Conservation (phyloP, 2,888 invertebrate genomes). For the Alcis repandata region DNA sequence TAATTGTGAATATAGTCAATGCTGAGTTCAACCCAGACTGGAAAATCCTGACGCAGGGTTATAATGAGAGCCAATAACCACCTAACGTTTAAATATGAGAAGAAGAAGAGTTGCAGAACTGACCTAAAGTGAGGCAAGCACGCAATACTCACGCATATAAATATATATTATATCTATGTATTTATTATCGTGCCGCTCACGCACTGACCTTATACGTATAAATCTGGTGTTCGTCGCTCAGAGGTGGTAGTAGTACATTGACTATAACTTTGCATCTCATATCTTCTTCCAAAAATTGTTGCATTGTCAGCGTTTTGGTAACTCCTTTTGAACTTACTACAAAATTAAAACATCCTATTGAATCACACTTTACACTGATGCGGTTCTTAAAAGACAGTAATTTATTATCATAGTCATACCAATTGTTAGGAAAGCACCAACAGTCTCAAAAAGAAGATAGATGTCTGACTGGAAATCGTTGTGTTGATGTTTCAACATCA, state of each 20-base stretch:
- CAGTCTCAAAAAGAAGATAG: conserved; percentile 80
- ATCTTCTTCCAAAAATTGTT: conserved; percentile 71
- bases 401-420: conserved; percentile 58
- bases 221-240: conserved; percentile 46
- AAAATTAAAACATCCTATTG: conserved; percentile 1
- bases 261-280: conserved; percentile 74
- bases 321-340: conserved; percentile 50
- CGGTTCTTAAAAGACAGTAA: too few species aligned
- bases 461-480: conserved; percentile 91
- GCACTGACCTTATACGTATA: conserved; percentile 8
- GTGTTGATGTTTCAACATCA: conserved; percentile 89
- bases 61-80: too few species aligned
- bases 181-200: too few species aligned
- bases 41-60: too few species aligned
- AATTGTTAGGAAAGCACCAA: conserved; percentile 64
- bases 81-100: too few species aligned
- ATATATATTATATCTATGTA: too few species aligned
- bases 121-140: too few species aligned
- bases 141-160: too few species aligned
- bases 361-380: too few species aligned
- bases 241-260: conserved; percentile 62
- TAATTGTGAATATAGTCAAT: too few species aligned
- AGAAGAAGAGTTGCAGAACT: too few species aligned
- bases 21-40: too few species aligned
- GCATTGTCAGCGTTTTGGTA: conserved; percentile 59